Evolutionary conservation across 1,140 invertebrate genomes (phyloP), one percentile per base, ranked within the genome.

Genomic region (Oryctes rhinoceros): DNA sequence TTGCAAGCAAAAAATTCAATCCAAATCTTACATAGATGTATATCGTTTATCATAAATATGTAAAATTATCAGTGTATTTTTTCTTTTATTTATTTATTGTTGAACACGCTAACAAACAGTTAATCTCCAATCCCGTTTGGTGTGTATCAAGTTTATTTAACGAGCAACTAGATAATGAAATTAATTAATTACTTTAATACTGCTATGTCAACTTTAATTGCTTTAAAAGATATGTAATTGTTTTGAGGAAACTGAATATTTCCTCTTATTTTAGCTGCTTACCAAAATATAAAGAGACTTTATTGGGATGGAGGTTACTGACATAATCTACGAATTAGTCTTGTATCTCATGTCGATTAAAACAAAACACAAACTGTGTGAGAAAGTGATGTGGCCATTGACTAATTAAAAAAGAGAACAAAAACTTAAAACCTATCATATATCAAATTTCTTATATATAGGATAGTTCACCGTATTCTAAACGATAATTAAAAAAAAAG

Each of bases 261-360:
- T 53, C 49, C 49, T 30, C 24, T 30, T 30, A 30, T 30, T 30
- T 30, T 30, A 30, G 24, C 24, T 30, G 24, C 24, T 30, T 30
- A 30, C 24, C 24, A 30, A 30, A 30, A 30, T 30, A 30, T 30
- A 30, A 30, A 2, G 24, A 30, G 24, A 30, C 24, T 62, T 62
- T 13, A 6, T 20, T 71, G 65, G 65, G 65, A 35, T 71, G 65
- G 65, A 71, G 65, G 35, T 24, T 35, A 71, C 65, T 71, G 65
- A 37, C 65, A 35, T 71, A 71, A 24, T 35, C 65, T 71, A 71
- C 18, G 65, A 71, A 71, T 71, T 71, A 71, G 65, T 71, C 65
- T 71, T 71, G 24, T 71, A 71, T 71, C 65, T 71, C 65, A 71
- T 71, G 24, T 71, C 65, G 35, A 71, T 71, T 59, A 59, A 59